Conservation (phyloP, 2,113 vertebrate species). For the Crotalus viridis region DNA sequence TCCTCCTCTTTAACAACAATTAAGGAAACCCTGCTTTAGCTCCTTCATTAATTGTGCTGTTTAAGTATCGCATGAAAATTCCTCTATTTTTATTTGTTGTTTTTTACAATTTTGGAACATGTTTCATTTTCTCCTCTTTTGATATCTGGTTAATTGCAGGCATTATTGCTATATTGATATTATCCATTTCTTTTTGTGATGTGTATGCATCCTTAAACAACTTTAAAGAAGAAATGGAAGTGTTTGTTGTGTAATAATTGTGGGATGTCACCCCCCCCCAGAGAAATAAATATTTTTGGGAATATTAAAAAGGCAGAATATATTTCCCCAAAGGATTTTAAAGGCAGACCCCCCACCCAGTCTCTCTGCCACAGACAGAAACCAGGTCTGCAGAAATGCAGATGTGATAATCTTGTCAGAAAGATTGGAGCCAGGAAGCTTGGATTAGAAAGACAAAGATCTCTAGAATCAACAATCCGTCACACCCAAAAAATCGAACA, state of each 20-base stretch:
- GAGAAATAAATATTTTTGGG: too few relatives aligned
- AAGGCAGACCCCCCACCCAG: too few relatives aligned
- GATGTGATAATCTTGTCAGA: too few relatives aligned
- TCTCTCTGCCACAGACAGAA: too few relatives aligned
- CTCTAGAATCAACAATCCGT: too few relatives aligned
- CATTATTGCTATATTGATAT: not conserved
- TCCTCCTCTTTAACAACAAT: not conserved
- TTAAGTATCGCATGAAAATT: not conserved
- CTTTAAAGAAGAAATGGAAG: not conserved
- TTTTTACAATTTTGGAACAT: not conserved
- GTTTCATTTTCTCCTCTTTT: not conserved
- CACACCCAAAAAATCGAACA: too few relatives aligned
- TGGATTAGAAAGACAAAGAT: too few relatives aligned
- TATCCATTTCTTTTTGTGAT: not conserved
- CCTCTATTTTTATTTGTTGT: not conserved
- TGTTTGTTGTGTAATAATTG: not conserved
- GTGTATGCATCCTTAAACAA: not conserved
- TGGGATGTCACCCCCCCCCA: too few relatives aligned
- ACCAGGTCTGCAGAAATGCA: too few relatives aligned
- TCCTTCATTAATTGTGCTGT: not conserved
- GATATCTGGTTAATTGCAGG: not conserved
- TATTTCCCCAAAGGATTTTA: too few relatives aligned
- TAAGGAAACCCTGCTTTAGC: not conserved
- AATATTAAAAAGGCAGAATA: too few relatives aligned
- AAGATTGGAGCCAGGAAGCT: too few relatives aligned